Base-by-base conservation (phyloP, 2,797 vertebrate species). In the Sebastes ruberrimus region DNA sequence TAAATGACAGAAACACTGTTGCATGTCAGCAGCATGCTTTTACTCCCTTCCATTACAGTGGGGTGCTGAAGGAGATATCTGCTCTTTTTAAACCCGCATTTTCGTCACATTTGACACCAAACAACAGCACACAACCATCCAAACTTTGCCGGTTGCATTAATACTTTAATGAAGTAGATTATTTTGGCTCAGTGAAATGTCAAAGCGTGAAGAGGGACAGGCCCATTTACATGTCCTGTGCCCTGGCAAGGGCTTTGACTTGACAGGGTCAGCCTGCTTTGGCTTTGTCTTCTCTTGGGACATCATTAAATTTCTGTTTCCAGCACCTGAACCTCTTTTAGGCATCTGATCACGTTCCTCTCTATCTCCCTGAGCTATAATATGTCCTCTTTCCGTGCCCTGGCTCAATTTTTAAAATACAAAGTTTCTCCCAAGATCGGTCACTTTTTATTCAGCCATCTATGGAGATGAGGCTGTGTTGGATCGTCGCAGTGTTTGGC, bases 231-330 rank as follows among this genome's bases (percentile, higher is more conserved):
- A 93, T 94, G 90, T 91, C 87, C 83, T 35, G 20, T 85, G 86
- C 78, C 86, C 85, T 85, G 85, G 81, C 82, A 84, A 91, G 85
- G 84, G 87, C 83, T 89, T 78, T 78, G 86, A 85, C 87, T 89
- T 93, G 92, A 93, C 93, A 91, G 88, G 90, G 91, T 93, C 89
- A 89, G 92, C 30, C 88, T 88, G 78, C 88, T 91, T 87, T 88
- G 83, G 84, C 89, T 84, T 89, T 83, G 81, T 84, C 86, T 91
- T 68, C 91, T 93, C 94, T 80, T 70, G 90, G 90, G 94, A 95
- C 81, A 70, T 94, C 93, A 95, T 95, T 95, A 95, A 91, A 93
- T 92, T 93, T 89, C 88, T 83, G 84, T 92, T 89, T 91, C 85
- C 73, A 89, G 88, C 92, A 93, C 91, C 93, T 92, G 89, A 78